Conservation (phyloP, 2,797 vertebrate species). For the Bradypus variegatus region DNA sequence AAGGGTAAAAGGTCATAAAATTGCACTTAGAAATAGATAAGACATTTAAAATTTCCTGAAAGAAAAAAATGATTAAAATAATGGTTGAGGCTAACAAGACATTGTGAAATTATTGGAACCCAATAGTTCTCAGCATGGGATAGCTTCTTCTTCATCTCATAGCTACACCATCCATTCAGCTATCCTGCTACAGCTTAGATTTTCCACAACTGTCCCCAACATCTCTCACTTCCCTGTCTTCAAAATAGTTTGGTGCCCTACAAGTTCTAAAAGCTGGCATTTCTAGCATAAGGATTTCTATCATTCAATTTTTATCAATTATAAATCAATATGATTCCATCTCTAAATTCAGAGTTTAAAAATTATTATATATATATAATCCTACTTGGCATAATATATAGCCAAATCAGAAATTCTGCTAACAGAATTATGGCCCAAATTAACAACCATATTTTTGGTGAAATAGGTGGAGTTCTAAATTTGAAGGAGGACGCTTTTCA, state of each 20-base stretch:
- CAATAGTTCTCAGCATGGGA: background rate
- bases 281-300: background rate
- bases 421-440: background rate
- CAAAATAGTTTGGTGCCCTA: background rate
- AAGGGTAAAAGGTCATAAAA: background rate
- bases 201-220: background rate
- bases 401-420: constrained; percentile 26
- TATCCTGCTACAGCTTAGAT: background rate
- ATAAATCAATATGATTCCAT: background rate
- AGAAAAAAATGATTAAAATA: background rate
- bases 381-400: background rate
- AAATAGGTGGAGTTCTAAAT: background rate
- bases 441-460: background rate
- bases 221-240: background rate
- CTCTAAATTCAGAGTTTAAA: background rate
- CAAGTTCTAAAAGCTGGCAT: background rate
- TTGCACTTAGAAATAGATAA: background rate
- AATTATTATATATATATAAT: background rate
- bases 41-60: background rate
- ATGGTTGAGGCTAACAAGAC: background rate
- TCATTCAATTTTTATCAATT: constrained; percentile 14
- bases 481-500: background rate
- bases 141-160: background rate
- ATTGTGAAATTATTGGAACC: background rate
- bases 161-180: background rate